Evolutionary conservation across 1,140 invertebrate species (phyloP), one percentile per base, ranked within the genome.

Genomic region (Pogonomyrmex californicus): DNA sequence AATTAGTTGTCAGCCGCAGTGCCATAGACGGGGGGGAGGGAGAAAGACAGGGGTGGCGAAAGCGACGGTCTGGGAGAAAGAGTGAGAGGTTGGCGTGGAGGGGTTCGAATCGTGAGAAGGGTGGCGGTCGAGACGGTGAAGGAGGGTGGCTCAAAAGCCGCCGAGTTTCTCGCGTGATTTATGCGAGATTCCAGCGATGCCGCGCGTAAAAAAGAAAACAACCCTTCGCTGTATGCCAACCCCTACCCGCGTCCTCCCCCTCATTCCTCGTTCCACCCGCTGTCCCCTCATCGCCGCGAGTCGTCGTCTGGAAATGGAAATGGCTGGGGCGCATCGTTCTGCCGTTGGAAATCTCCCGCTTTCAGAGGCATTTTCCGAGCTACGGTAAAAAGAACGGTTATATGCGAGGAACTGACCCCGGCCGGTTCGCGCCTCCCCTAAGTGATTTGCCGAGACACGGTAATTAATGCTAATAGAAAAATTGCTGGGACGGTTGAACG

Each of bases 1-100:
- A 93, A 93, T 93, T 92, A 93, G 92, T 93, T 93, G 92, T 92
- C 92, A 92, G 87, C 77, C 87, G 82, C 92, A 92, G 90, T 81
- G 86, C 56, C 86, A 68, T 73, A 62, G 79, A 83, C 54, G 47
- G 54, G 56, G 17, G 14, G 44, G 14, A 33, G 58, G 30, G 7
- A 23, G 12, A 33, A 54, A 54, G 49, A 14, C 5, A 30, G 23
- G 54, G 79, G 38, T 44, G 14, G 58, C 47, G 56, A 79, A 23
- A 60, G 68, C 54, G 66, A 56, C 77, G 77, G 51, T 12, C 30
- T 14, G 78, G n/a, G 58, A 12, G 44, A 38, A 12, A 23, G 44
- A 23, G 60, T 12, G 44, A 36, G 78, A 33, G 62, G 51, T 14
- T 1, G 38, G 60, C 60, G 54, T 14, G 65, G 17, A 36, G 33